A percentile compares a stretch with the other conserved stretches of the same genome.
These are phyloP conservation scores for Gonatopus flavifemur DNA, from an alignment of 1,140 invertebrate genomes.

Conservation along the genomic window DNA sequence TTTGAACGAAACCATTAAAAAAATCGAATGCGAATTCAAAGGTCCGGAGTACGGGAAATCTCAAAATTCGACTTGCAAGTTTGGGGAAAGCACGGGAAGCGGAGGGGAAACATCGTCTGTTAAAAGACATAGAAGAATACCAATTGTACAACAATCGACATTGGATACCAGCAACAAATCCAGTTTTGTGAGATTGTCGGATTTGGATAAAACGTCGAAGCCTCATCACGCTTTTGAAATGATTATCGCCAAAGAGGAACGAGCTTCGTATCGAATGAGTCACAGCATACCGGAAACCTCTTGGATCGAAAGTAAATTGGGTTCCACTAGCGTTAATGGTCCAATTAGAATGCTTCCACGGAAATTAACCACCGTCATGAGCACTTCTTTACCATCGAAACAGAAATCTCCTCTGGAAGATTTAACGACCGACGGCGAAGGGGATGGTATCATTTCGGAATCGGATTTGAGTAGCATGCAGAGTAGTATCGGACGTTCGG, in stretches of 20 bases:
- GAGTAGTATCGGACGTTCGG: conserved; percentile 60
- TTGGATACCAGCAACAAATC: conserved; percentile 14
- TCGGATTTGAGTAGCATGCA: conserved; percentile 62
- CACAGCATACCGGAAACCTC: conserved; percentile 66
- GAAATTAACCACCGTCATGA: conserved; percentile 46
- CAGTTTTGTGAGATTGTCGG: conserved; percentile 62
- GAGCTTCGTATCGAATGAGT: conserved; percentile 48
- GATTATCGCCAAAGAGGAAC: conserved; percentile 29
- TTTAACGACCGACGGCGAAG: conserved; percentile 39
- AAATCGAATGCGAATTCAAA: conserved; percentile 48
- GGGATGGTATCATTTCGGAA: conserved; percentile 50
- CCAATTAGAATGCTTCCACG: conserved; percentile 36
- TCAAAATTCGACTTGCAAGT: conserved; percentile 4
- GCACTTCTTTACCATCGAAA: conserved; percentile 48
- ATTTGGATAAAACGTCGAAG: conserved; percentile 59
- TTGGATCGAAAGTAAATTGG: conserved; percentile 66
- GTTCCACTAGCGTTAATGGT: conserved; percentile 61
- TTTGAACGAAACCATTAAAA: conserved; percentile 49
- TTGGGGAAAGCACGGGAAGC: neutral
- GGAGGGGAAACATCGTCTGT: conserved; percentile 9
- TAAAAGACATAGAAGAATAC: conserved; percentile 5
- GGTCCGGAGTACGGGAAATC: conserved; percentile 32
- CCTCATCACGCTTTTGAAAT: conserved; percentile 18
- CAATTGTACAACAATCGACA: conserved; percentile 1
- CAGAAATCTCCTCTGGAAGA: conserved; percentile 51